Percentiles rank a stretch among this genome's conserved stretches.
These are phyloP conservation scores for Vesta saturnalis DNA, from an alignment of 2,888 invertebrate genomes.

Conservation along the genomic window DNA sequence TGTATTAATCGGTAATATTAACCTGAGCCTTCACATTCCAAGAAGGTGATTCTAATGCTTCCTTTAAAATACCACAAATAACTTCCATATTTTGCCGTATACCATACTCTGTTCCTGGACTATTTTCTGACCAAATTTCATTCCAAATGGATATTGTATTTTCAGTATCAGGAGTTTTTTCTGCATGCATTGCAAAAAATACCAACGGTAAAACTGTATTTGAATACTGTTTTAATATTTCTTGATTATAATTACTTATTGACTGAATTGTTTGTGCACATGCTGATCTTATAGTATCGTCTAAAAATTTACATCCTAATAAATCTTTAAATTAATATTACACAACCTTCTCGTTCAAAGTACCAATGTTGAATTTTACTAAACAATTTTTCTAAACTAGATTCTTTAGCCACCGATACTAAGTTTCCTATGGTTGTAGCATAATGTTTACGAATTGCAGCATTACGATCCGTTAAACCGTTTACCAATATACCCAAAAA, in stretches of 20 bases:
- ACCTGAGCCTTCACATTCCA: constrained; percentile 90
- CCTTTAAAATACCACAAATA: constrained; percentile 76
- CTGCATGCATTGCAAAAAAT: constrained; percentile 91
- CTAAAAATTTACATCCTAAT: too few relatives aligned
- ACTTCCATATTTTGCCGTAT: constrained; percentile 79
- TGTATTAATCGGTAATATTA: constrained; percentile 9
- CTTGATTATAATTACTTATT: constrained; percentile 84
- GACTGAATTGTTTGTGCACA: constrained; percentile 82
- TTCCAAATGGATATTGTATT: constrained; percentile 81
- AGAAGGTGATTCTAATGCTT: constrained; percentile 80
- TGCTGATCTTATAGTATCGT: constrained; percentile 78
- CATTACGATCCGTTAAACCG: constrained; percentile 86
- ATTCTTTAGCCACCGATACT: constrained; percentile 82
- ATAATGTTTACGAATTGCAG: constrained; percentile 84
- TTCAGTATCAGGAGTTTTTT: constrained; percentile 72
- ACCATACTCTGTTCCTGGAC: constrained; percentile 87
- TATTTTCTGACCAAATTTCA: constrained; percentile 89
- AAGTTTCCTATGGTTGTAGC: constrained; percentile 87
- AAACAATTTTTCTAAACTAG: constrained; percentile 73
- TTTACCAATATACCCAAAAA: constrained; percentile 72
- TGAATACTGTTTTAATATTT: constrained; percentile 81
- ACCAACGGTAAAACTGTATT: constrained; percentile 81
- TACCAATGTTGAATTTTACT: constrained; percentile 72
- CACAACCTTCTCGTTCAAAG: constrained; percentile 71
- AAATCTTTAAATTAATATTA: not conserved